Conservation (phyloP, 2,797 vertebrate genomes). For the Manis crassicaudata region DNA sequence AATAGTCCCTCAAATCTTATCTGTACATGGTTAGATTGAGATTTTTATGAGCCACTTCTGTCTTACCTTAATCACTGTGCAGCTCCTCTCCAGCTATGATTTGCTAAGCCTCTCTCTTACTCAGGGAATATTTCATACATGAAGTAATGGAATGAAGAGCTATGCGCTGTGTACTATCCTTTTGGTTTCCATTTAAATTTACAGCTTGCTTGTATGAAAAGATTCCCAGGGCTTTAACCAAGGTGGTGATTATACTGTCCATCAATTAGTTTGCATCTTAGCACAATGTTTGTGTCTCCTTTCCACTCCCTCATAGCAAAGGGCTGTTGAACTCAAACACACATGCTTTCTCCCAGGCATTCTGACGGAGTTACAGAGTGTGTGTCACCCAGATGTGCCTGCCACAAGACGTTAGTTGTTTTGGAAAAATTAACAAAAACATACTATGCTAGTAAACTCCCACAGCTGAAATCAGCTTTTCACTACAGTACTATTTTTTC, state of each 20-base stretch:
- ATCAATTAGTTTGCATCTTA: slow-evolving; percentile 70
- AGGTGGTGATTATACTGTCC: slow-evolving; percentile 71
- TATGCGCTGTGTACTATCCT: slow-evolving; percentile 41
- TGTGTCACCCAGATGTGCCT: slow-evolving; percentile 68
- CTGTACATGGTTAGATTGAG: background rate
- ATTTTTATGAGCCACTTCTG: slow-evolving; percentile 30
- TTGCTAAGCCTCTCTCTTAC: slow-evolving; percentile 61
- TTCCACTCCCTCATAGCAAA: slow-evolving; percentile 63
- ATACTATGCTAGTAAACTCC: background rate
- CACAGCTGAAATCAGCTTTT: background rate
- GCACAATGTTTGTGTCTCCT: slow-evolving; percentile 19
- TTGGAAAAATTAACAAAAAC: slow-evolving; percentile 62
- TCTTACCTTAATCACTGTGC: slow-evolving; percentile 41
- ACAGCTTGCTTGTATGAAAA: slow-evolving; percentile 58
- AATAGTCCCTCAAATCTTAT: background rate
- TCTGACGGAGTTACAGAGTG: slow-evolving; percentile 50
- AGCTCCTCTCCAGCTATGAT: slow-evolving; percentile 55
- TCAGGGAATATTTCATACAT: slow-evolving; percentile 70
- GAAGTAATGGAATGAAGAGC: slow-evolving; percentile 71
- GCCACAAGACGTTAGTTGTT: slow-evolving; percentile 41
- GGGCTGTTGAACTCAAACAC: slow-evolving; percentile 53
- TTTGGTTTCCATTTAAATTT: slow-evolving; percentile 74
- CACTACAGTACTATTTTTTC: slow-evolving; percentile 3
- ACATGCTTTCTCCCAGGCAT: background rate
- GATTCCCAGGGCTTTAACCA: slow-evolving; percentile 57